Conservation (phyloP, 2,797 vertebrate genomes). For the Chromobotia macracanthus region DNA sequence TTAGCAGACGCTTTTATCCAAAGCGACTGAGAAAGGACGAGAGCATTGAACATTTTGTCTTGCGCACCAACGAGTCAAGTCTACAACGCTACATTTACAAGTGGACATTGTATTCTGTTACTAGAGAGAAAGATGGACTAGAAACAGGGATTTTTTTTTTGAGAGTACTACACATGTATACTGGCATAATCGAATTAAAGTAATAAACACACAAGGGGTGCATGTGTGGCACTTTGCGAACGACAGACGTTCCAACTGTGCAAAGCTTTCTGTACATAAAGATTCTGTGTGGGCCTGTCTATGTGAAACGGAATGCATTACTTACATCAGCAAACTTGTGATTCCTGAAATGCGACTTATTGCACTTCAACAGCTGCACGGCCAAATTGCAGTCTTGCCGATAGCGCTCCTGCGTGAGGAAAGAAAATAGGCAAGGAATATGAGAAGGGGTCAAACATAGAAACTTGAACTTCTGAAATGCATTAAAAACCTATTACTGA, state of each 20-base stretch:
- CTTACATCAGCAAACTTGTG: slow-evolving; percentile 98
- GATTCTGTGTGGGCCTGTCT: too few species aligned
- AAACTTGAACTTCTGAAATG: too few species aligned
- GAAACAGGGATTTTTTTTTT: too few species aligned
- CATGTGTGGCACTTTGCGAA: neutral
- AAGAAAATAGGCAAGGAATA: neutral
- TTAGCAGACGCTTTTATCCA: too few species aligned
- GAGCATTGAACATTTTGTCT: too few species aligned
- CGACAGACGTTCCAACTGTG: neutral
- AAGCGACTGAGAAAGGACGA: too few species aligned
- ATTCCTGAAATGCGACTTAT: slow-evolving; percentile 98
- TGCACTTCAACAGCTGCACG: slow-evolving; percentile 96
- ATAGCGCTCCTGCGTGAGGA: slow-evolving; percentile 86
- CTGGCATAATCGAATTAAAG: neutral
- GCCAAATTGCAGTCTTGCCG: slow-evolving; percentile 96
- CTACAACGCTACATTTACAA: too few species aligned
- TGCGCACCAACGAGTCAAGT: too few species aligned
- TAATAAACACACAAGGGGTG: neutral
- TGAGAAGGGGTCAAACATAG: neutral
- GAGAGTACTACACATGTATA: neutral
- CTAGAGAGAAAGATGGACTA: too few species aligned
- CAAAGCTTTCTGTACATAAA: neutral
- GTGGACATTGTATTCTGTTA: too few species aligned
- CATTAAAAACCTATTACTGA: too few species aligned
- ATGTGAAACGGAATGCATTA: slow-evolving; percentile 47